Percentiles rank a stretch among this genome's conserved stretches.
Evolutionary conservation across 2,888 invertebrate species (phyloP).

Genomic region (Drosophila rellima): DNA sequence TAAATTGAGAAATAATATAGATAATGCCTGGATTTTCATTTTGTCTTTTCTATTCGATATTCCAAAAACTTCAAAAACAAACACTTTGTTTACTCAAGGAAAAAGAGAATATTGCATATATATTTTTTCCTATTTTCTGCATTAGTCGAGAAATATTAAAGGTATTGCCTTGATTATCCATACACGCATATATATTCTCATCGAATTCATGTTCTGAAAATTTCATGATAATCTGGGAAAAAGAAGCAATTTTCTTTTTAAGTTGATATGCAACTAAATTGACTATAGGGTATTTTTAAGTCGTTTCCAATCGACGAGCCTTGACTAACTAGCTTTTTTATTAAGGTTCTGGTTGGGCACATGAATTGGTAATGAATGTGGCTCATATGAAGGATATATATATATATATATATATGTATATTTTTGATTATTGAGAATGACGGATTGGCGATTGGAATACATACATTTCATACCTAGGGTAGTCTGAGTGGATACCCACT

Average conservation of each 20-base stretch:
- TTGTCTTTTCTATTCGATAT: background rate
- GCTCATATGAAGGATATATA: constrained; percentile 30
- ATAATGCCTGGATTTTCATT: background rate
- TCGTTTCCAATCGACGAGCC: background rate
- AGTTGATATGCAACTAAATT: background rate
- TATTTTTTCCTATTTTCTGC: background rate
- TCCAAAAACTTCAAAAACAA: background rate
- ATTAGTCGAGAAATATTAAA: background rate
- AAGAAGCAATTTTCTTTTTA: background rate
- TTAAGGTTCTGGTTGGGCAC: constrained; percentile 18
- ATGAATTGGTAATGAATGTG: constrained; percentile 51
- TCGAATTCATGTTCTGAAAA: background rate
- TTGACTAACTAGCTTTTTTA: background rate
- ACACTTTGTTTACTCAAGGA: too few species aligned
- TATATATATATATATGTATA: background rate
- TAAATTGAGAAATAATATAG: background rate
- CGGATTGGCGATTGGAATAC: constrained; percentile 69
- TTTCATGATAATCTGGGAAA: background rate
- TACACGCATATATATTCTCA: background rate
- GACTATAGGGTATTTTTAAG: constrained; percentile 6
- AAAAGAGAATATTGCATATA: too few species aligned
- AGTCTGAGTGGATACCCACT: constrained; percentile 95
- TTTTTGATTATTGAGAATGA: constrained; percentile 41
- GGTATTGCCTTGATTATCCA: background rate
- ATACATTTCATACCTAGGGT: constrained; percentile 88